phyloP scores from a whole-genome alignment of 1,140 invertebrate species.

The Brachystomella parvula region DNA sequence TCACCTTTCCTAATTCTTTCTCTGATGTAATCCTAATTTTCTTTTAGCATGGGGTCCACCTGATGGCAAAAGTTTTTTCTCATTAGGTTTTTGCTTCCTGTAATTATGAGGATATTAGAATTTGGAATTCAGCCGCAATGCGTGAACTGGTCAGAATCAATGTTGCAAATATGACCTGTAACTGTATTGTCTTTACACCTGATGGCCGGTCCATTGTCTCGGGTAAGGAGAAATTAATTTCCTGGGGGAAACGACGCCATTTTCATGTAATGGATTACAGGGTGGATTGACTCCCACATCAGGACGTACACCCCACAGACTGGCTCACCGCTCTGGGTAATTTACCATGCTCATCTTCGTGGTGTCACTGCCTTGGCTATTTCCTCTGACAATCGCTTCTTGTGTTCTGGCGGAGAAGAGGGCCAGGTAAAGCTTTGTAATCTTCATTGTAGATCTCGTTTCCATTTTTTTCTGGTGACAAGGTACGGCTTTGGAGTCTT shows the following conservation, averaged over 20 bases:
- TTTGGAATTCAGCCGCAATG: slow-evolving; percentile 68
- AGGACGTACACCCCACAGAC: slow-evolving; percentile 74
- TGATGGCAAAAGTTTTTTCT: neutral
- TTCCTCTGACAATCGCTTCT: slow-evolving; percentile 58
- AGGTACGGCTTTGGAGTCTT: slow-evolving; percentile 59
- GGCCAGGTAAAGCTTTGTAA: slow-evolving; percentile 61
- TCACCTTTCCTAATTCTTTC: slow-evolving; percentile 68
- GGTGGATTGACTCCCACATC: slow-evolving; percentile 43
- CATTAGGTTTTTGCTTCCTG: slow-evolving; percentile 72
- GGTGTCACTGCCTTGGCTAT: slow-evolving; percentile 69
- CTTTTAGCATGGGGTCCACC: neutral
- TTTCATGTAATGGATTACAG: neutral
- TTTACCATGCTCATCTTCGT: slow-evolving; percentile 67
- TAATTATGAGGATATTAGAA: slow-evolving; percentile 69
- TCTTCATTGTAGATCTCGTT: no score
- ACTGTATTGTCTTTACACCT: slow-evolving; percentile 61
- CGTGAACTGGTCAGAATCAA: slow-evolving; percentile 72
- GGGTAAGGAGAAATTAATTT: slow-evolving; percentile 46
- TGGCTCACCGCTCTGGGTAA: slow-evolving; percentile 66
- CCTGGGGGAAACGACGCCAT: neutral
- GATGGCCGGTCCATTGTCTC: slow-evolving; percentile 71
- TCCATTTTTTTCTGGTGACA: no score
- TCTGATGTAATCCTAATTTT: slow-evolving; percentile 22
- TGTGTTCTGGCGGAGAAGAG: slow-evolving; percentile 80
- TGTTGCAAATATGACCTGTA: slow-evolving; percentile 77